A percentile compares a stretch with the other conserved stretches of the same genome.
Conservation (phyloP, 2,113 vertebrate species). For the Ellobius talpinus region DNA sequence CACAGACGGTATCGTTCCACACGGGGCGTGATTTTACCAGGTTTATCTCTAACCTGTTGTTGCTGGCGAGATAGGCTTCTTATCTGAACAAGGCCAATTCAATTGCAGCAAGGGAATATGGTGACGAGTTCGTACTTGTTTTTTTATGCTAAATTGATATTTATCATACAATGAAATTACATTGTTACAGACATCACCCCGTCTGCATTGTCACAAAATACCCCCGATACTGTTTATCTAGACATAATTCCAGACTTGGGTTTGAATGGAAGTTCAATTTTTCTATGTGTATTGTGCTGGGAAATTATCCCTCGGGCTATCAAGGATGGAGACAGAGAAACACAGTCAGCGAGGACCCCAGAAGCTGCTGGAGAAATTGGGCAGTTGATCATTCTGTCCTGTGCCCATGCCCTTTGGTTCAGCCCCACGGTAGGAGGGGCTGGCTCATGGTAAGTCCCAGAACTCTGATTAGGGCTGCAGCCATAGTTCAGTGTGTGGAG, state of each 20-base stretch:
- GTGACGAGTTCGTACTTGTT: slow-evolving; percentile 79
- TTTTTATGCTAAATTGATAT: slow-evolving; percentile 84
- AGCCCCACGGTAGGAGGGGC: neutral
- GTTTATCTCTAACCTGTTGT: slow-evolving; percentile 85
- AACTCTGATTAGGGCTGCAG: neutral
- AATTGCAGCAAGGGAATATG: slow-evolving; percentile 79
- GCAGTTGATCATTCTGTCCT: neutral
- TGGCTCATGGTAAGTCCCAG: neutral
- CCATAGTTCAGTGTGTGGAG: neutral
- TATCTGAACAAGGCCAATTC: slow-evolving; percentile 83
- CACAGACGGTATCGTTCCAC: slow-evolving; percentile 84
- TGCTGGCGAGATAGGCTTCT: slow-evolving; percentile 84
- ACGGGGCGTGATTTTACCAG: slow-evolving; percentile 78
- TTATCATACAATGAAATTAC: slow-evolving; percentile 86
- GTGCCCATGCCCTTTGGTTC: neutral
- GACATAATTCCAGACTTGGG: slow-evolving; percentile 75
- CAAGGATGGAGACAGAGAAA: slow-evolving; percentile 59
- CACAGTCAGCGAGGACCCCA: slow-evolving; percentile 20
- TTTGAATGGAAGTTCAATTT: slow-evolving; percentile 72
- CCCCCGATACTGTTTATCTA: slow-evolving; percentile 77
- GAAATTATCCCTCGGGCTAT: slow-evolving; percentile 55
- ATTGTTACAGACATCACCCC: slow-evolving; percentile 81
- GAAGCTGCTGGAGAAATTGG: slow-evolving; percentile 54
- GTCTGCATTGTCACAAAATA: slow-evolving; percentile 78
- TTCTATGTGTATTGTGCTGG: slow-evolving; percentile 70